Evolutionary conservation across 1,140 invertebrate species (phyloP), one percentile per base, ranked within the genome.

Genomic region (Drosophila littoralis): DNA sequence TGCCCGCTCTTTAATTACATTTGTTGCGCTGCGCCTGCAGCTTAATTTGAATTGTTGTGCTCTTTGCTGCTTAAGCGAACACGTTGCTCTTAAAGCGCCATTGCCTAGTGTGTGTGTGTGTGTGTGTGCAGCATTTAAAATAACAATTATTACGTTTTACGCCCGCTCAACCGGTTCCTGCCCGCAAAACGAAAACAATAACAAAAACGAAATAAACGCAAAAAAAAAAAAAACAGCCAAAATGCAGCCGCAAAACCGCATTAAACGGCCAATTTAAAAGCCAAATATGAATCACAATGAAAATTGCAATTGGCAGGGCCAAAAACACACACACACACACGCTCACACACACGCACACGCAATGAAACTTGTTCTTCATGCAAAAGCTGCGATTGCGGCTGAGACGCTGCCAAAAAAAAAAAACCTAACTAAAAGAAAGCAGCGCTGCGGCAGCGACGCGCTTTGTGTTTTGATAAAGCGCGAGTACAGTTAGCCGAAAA

Each of bases 241-340:
- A 52, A 61, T 59, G 42, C 42, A 46, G 55, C 55, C 40, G 55
- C 33, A 57, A 52, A 45, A 32, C 42, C 42, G 22, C 33, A 61
- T 43, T 52, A 74, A 69, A 48, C 54, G 65, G 65, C 70, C 70
- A 69, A 74, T 69, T 69, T 74, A 35, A 57, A 42, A 69, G 50
- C 12, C 71, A 9, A 73, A 73, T 64, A 75, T 75, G 72, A 75
- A 75, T 75, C 72, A 75, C 59, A 70, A 74, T 70, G 46, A 63
- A 64, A 75, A 75, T 64, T 75, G 72, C 65, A 74, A 64, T 52
- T 71, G 61, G 60, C 69, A 59, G 58, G 46, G 28, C 40, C 33
- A 55, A 73, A 68, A 17, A 33, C 10, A 59, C 10, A 35, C 52
- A 57, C 57, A 63, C 42, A 43, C 15, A 51, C 33, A 70, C 35